Conservation (phyloP, 1,140 invertebrate species). For the Bombus confusus region DNA sequence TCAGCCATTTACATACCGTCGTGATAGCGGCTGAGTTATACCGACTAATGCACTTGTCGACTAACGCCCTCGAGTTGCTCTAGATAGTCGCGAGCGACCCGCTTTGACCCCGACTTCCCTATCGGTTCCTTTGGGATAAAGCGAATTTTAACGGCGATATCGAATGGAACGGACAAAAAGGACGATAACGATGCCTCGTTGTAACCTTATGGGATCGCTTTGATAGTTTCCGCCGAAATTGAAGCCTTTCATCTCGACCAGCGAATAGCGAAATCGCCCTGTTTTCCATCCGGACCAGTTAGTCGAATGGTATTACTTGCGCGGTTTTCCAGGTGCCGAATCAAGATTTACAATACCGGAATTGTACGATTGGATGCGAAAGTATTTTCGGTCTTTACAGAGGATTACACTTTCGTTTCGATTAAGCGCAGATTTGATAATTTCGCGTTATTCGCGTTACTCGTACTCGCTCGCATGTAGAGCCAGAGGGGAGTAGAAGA, state of each 20-base stretch:
- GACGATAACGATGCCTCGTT: neutral
- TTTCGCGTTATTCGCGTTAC: too few relatives aligned
- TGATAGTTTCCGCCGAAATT: neutral
- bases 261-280: neutral
- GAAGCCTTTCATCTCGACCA: neutral
- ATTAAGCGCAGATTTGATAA: too few relatives aligned
- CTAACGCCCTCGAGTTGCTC: slow-evolving; percentile 31
- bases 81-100: slow-evolving; percentile 1
- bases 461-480: too few relatives aligned
- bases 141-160: slow-evolving; percentile 2
- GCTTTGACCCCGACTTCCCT: neutral
- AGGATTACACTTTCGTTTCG: neutral
- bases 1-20: slow-evolving; percentile 72
- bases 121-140: slow-evolving; percentile 4
- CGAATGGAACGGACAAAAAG: neutral
- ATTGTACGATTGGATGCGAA: neutral
- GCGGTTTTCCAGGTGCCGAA: neutral
- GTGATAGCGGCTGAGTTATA: slow-evolving; percentile 69
- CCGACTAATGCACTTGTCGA: slow-evolving; percentile 68
- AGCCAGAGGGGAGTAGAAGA: too few relatives aligned
- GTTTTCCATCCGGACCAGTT: slow-evolving; percentile 8
- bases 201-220: slow-evolving; percentile 13
- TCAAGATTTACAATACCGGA: neutral
- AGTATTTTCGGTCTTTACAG: neutral
- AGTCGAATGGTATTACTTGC: slow-evolving; percentile 5